A percentile compares a stretch with the other conserved stretches of the same genome.
Conservation (phyloP, 1,140 invertebrate genomes). For the Aphelenchoides besseyi region DNA sequence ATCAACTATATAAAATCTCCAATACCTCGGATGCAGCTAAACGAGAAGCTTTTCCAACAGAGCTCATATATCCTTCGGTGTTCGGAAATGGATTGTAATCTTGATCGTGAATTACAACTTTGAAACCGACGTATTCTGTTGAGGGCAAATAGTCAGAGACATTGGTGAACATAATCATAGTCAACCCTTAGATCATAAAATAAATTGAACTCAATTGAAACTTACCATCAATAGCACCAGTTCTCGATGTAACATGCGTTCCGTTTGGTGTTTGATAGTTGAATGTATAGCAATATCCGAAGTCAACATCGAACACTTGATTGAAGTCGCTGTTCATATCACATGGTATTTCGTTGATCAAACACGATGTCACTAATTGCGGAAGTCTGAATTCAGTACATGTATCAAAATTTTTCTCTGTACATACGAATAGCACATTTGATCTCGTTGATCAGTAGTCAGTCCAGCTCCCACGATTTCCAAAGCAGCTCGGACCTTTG, state of each 20-base stretch:
- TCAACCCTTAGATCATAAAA: constrained; percentile 15
- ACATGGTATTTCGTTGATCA: constrained; percentile 11
- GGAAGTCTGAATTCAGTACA: too few species aligned
- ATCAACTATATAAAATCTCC: not conserved
- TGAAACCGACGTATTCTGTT: constrained; percentile 18
- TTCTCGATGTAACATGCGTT: not conserved
- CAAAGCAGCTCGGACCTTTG: constrained; percentile 7
- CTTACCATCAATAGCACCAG: not conserved
- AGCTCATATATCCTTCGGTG: constrained; percentile 5
- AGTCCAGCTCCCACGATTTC: not conserved
- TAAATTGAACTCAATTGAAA: constrained; percentile 6
- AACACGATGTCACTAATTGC: not conserved
- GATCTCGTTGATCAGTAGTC: constrained; percentile 7
- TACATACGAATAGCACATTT: constrained; percentile 18
- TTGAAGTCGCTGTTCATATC: constrained; percentile 16
- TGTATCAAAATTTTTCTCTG: too few species aligned
- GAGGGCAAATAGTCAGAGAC: constrained; percentile 7
- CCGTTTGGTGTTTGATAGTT: constrained; percentile 9
- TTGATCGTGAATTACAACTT: constrained; percentile 22
- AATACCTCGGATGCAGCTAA: not conserved
- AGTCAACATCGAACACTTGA: constrained; percentile 18
- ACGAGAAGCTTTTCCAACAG: not conserved
- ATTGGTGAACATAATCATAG: constrained; percentile 2
- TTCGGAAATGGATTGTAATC: constrained; percentile 12
- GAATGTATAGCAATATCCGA: constrained; percentile 21